Base-by-base conservation (phyloP, 1,140 invertebrate genomes). In the Grapholita molesta region DNA sequence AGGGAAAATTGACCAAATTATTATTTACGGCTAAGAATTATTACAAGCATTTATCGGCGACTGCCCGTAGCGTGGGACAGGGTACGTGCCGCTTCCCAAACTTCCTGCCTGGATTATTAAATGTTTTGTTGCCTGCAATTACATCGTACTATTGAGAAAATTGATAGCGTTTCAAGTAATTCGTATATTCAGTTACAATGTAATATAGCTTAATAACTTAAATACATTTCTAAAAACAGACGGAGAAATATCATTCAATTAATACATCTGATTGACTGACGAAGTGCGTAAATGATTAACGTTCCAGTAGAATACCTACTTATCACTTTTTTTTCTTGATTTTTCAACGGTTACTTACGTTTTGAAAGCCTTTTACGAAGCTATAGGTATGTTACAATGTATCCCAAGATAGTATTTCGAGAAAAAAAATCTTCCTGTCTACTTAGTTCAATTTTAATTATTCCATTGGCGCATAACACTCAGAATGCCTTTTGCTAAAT, bases 1-100 rank as follows among this genome's bases (percentile, higher is more conserved):
- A 71, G 78, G 80, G 86, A 84, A 87, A 88, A 88, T 91, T 88
- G 85, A 89, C 86, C 83, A 91, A 91, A 91, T 90, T 87, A 86
- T 91, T 90, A 91, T 91, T 91, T 91, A 90, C 83, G 85, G 82
- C 72, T 85, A 67, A 72, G 86, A 90, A 91, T 91, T 91, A 88
- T 90, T 88, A 87, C 78, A 72, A 78, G 76, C 78, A 70, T 84
- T 86, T 86, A 85, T 80, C 71, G 83, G 78, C 86, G 80, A 86
- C 84, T 85, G 80, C 83, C 78, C 55, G 42, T 48, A 15, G 25
- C 55, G 55, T 28, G 55, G 55, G 55, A 61, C 55, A 25, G 55
- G 35, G 12, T 28, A 61, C 55, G 55, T 61, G 55, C 30, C 28
- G 55, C 24, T 61, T 25, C 25, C 23, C n/a, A 25, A 25, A 28